These are phyloP conservation scores for Dinoponera quadriceps DNA, from an alignment of 1,140 invertebrate genomes.

Conservation along the genomic window DNA sequence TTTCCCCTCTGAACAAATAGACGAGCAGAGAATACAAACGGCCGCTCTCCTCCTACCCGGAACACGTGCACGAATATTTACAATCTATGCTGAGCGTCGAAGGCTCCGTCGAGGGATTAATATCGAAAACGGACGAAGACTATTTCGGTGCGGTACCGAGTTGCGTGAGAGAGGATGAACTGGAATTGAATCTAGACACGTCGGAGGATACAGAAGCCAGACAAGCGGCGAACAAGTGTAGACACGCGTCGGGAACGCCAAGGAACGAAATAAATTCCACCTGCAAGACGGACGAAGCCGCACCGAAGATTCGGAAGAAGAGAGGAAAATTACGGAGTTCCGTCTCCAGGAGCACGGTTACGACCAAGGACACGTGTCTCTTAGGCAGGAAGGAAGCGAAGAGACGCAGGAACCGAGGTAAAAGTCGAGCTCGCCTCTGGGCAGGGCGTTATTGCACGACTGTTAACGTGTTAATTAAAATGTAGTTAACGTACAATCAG, in stretches of 20 bases:
- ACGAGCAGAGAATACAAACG: conserved; percentile 5
- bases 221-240: conserved; percentile 33
- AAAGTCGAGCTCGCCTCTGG: background rate
- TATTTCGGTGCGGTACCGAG: background rate
- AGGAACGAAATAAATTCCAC: conserved; percentile 56
- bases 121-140: conserved; percentile 3
- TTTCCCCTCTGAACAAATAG: conserved; percentile 5
- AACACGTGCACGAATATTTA: conserved; percentile 2
- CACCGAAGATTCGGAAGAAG: conserved; percentile 64
- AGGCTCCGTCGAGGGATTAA: conserved; percentile 21
- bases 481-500: background rate
- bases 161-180: background rate
- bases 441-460: background rate
- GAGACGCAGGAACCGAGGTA: conserved; percentile 70
- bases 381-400: conserved; percentile 63
- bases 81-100: background rate
- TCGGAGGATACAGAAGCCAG: background rate
- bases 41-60: background rate
- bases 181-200: conserved; percentile 47
- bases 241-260: conserved; percentile 2
- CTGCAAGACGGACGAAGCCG: conserved; percentile 42
- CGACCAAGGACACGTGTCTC: conserved; percentile 69
- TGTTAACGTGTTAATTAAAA: background rate
- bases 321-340: conserved; percentile 69
- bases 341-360: conserved; percentile 77